phyloP scores from a whole-genome alignment of 2,797 vertebrate genomes.

The Tauraco hartlaubi region DNA sequence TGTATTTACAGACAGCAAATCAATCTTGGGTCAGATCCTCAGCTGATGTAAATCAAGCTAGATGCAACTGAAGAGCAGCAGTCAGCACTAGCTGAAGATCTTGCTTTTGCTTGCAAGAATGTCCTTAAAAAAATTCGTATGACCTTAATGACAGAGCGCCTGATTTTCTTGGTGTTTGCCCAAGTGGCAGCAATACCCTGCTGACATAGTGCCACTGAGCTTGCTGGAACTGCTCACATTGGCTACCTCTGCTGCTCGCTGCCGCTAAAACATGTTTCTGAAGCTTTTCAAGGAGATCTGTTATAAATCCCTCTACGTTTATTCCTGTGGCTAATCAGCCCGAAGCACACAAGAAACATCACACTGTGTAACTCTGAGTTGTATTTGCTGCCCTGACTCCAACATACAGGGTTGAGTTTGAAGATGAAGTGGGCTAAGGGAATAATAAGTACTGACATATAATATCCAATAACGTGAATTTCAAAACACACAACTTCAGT shows the following conservation, averaged over 20 bases:
- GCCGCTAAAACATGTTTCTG: not conserved
- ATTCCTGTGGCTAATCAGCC: not conserved
- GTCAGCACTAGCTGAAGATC: not conserved
- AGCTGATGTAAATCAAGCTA: not conserved
- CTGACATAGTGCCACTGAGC: not conserved
- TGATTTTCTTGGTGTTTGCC: not conserved
- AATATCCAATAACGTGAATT: not conserved
- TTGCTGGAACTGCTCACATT: rapidly evolving
- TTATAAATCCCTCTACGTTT: not conserved
- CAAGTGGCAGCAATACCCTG: not conserved
- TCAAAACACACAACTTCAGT: not conserved
- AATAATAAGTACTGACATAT: not conserved
- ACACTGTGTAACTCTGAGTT: not conserved
- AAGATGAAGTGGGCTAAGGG: not conserved
- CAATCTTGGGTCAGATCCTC: not conserved
- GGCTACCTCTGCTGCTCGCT: not conserved
- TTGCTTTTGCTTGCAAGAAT: not conserved
- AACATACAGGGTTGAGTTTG: not conserved
- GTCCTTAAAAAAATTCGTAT: not conserved
- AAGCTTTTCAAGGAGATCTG: not conserved
- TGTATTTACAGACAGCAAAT: constrained; percentile 4
- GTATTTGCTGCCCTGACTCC: not conserved
- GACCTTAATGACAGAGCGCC: not conserved
- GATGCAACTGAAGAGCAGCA: not conserved
- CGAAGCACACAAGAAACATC: not conserved